Evolutionary conservation across 1,140 invertebrate genomes (phyloP).

Genomic region (Cotesia vestalis): DNA sequence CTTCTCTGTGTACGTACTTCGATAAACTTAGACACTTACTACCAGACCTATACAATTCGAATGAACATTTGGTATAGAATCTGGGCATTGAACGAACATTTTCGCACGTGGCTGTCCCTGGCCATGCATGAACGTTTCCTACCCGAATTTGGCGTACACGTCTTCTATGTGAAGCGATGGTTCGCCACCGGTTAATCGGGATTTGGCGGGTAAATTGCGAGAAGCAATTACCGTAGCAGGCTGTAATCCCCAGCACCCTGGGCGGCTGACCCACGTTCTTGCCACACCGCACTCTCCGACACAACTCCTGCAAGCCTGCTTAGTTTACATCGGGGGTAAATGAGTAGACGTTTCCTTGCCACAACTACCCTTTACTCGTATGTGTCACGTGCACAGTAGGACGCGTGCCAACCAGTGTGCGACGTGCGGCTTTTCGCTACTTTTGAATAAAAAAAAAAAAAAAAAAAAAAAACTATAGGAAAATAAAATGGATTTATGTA

Average conservation of each 20-base stretch:
- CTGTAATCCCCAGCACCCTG: conserved; percentile 55
- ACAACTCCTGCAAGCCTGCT: conserved; percentile 42
- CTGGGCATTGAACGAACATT: background rate
- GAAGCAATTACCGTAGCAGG: conserved; percentile 55
- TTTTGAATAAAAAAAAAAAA: conserved; percentile 41
- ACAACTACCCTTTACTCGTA: conserved; percentile 41
- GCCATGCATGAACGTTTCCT: background rate
- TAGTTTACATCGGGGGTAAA: conserved; percentile 47
- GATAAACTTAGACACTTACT: too few species aligned
- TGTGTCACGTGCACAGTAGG: conserved; percentile 51
- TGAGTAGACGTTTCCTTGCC: conserved; percentile 46
- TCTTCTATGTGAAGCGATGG: conserved; percentile 35
- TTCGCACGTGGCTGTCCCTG: conserved; percentile 11
- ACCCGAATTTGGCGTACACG: conserved; percentile 24
- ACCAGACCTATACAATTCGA: background rate
- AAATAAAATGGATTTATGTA: background rate
- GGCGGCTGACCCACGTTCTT: conserved; percentile 27
- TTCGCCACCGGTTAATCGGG: conserved; percentile 50
- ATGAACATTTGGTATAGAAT: conserved; percentile 22
- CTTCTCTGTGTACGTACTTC: too few species aligned
- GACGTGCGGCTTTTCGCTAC: conserved; percentile 48
- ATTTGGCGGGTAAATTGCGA: conserved; percentile 55
- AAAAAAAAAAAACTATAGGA: background rate
- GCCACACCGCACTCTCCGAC: conserved; percentile 14
- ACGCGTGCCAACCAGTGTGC: conserved; percentile 41